These are phyloP conservation scores for Scaptomyza graminum DNA, from an alignment of 1,140 invertebrate genomes.

Conservation along the genomic window DNA sequence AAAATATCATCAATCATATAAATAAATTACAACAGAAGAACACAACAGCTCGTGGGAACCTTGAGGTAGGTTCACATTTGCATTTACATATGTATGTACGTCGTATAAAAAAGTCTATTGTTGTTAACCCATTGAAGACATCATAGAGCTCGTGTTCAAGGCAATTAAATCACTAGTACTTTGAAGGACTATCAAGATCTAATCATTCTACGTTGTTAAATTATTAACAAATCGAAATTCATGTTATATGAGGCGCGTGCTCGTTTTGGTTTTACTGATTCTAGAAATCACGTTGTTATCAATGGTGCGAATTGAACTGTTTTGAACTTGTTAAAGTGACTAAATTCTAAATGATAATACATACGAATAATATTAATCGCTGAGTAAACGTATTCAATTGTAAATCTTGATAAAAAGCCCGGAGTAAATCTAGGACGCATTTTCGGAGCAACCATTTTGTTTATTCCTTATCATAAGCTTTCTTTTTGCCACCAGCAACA, in stretches of 20 bases:
- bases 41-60: not conserved
- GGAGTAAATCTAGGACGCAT: constrained; percentile 21
- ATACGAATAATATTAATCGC: constrained; percentile 16
- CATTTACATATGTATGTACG: not conserved
- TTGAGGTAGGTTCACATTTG: constrained; percentile 40
- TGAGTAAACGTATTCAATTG: constrained; percentile 27
- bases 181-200: not conserved
- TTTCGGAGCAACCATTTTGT: constrained; percentile 8
- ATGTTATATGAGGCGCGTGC: constrained; percentile 46
- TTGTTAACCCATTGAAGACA: too few relatives aligned
- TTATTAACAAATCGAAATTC: constrained; percentile 27
- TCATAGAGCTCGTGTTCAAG: not conserved
- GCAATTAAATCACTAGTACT: constrained; percentile 7
- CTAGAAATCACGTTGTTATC: constrained; percentile 47
- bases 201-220: constrained; percentile 32
- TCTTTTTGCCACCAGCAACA: constrained; percentile 2
- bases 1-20: constrained; percentile 5
- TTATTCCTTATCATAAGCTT: constrained; percentile 1
- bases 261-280: constrained; percentile 22
- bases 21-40: constrained; percentile 1
- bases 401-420: constrained; percentile 31
- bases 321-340: constrained; percentile 57
- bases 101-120: not conserved
- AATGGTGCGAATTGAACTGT: constrained; percentile 58
- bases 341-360: constrained; percentile 68